Evolutionary conservation across 2,888 invertebrate species (phyloP), one percentile per base, ranked within the genome.

Genomic region (Drosophila mulleri): DNA sequence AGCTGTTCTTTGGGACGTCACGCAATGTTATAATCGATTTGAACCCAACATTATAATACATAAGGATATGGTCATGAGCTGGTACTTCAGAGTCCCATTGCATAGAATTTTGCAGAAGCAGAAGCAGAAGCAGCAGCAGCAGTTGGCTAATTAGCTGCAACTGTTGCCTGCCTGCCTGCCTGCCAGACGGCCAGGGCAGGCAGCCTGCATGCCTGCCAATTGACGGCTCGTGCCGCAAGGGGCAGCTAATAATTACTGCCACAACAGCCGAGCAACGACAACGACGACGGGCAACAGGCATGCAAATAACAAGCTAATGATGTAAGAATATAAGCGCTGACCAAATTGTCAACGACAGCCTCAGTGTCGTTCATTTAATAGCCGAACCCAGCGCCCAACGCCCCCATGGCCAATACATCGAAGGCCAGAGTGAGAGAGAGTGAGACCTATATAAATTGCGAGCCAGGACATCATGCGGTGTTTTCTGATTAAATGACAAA

Each of bases 1-100:
- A 29, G 39, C 26, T 48, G 48, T 53, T 37, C 20, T 54, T 41
- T 37, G 35, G 35, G 37, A 37, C 52, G 50, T 63, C 78, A 72
- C 80, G 80, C 80, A 77, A 72, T 77, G 62, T 72, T 77, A 82
- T 91, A 91, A 91, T 91, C 91, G 91, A 91, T 91, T 91, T 91
- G 70, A 85, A 75, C 78, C 72, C 77, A 75, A 71, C 80, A 80
- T 78, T 73, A 50, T 50, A 77, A 75, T 77, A 77, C 77, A 72
- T 68, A 39, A 62, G 69, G 47, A 59, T 73, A 68, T 65, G 68
- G 35, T 50, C 52, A 65, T 60, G 50, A 54, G 45, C 64, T 23
- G 57, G 39, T 53, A 37, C 54, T 54, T 39, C 53, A 44, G 26
- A 44, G 26, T 54, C 69, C 42, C 37, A 53, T 70, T 75, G 74